Base-by-base conservation (phyloP, 2,113 vertebrate species). In the Micronycteris hirsuta region DNA sequence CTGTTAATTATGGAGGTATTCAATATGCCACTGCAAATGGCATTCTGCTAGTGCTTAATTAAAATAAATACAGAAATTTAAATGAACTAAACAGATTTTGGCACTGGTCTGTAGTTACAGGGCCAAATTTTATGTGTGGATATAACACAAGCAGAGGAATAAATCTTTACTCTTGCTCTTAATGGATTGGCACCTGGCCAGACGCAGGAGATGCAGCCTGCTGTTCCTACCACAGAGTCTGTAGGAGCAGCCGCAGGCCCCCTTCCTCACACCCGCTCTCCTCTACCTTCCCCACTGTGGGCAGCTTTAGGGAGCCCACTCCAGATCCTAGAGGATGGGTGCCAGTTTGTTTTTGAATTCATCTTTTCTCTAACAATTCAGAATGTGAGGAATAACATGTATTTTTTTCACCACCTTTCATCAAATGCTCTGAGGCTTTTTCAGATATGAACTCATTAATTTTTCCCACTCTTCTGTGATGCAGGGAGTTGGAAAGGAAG, bases 31-130 rank as follows among this genome's bases (percentile, higher is more conserved):
- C 58, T 31, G 95, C 89, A 96, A 97, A 97, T 90, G 97, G 74
- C 93, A 87, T 96, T 96, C 94, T 93, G 96, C 78, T 91, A 24
- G 91, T 54, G 74, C 86, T 94, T 97, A 94, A 97, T 98, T 97
- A 97, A 97, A 97, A 96, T 95, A 97, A 97, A 97, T 95, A 96
- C 96, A 97, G 65, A 96, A 96, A 84, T 96, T 77, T 86, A 96
- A 97, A 97, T 90, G 94, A 94, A 95, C 68, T 43, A 86, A 88
- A 93, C 91, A 89, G 91, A 89, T 91, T 95, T 91, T 97, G 97
- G 97, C 96, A 49, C 58, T 14, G 22, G 12, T 31, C 56, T 89
- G 65, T 26, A 16, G 94, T 54, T 82, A 3, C n/a, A 9, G 83
- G 92, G 93, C 97, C 96, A 96, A 47, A 45, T 85, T 94, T 82